Base-by-base conservation (phyloP, 2,888 invertebrate species). In the Caenorhabditis imperialis region DNA sequence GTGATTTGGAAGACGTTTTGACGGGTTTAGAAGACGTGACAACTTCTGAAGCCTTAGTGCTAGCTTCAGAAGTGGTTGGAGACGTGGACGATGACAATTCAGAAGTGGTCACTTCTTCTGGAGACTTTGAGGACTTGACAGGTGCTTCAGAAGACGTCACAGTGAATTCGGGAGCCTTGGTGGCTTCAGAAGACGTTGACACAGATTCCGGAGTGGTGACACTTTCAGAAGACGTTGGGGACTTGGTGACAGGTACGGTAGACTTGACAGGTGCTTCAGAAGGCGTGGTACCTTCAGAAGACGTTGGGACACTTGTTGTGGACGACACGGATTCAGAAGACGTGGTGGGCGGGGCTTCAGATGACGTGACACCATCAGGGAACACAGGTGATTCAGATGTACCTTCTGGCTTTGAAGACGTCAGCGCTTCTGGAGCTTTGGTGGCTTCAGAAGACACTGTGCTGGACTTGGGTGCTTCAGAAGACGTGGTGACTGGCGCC, bases 131-230 rank as follows among this genome's bases (percentile, higher is more conserved):
- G 6, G 30, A 30, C 10, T 54, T 23, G 25, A 18, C 25, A 38
- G 55, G 8, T 4, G 12, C 14, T 55, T 38, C 54, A 25, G 58
- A 47, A 22, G 37, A 33, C 22, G 25, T 25, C 6, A 10, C 27
- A n/a, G 30, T 22, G 18, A 30, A 48, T 18, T 40, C 40, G 14
- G 40, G 14, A 18, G 16, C 2, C 18, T 16, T 48, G 27, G 48
- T 48, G 30, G 53, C n/a, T 40, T 54, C 18, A 10, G 40, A 54
- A 27, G 25, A n/a, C 27, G 38, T 37, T 5, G 35, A 2, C 10
- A 8, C 16, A n/a, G n/a, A n/a, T 51, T 14, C 38, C 25, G 51
- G 30, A 14, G 51, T 27, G 8, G 53, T 53, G 48, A 22, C 50
- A 37, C n/a, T 23, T 53, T 53, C 38, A 37, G 53, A 25, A 22